Percentiles rank a stretch among this genome's conserved stretches.
phyloP scores from a whole-genome alignment of 1,140 invertebrate species.

The Aricia agestis region DNA sequence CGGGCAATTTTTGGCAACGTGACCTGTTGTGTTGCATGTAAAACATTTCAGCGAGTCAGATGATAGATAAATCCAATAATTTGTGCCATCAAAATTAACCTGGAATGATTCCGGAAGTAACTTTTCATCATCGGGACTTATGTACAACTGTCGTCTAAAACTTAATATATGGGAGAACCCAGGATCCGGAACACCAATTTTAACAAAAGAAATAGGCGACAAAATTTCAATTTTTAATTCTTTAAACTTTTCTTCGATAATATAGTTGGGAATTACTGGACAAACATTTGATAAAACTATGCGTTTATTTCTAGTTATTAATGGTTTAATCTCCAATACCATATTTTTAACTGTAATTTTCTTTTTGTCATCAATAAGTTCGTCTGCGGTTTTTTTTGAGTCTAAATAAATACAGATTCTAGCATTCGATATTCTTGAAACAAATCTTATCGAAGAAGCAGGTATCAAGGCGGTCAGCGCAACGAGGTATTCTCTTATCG shows the following conservation, averaged over 20 bases:
- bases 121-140: constrained; percentile 12
- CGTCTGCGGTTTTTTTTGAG: constrained; percentile 27
- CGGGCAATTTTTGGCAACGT: constrained; percentile 26
- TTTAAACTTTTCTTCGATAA: constrained; percentile 30
- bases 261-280: constrained; percentile 17
- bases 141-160: not conserved
- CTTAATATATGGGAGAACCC: constrained; percentile 25
- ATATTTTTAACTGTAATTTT: constrained; percentile 19
- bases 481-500: constrained; percentile 22
- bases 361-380: constrained; percentile 23
- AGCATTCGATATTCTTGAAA: constrained; percentile 26
- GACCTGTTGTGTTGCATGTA: constrained; percentile 18
- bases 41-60: constrained; percentile 14
- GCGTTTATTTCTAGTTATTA: constrained; percentile 32
- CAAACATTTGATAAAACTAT: constrained; percentile 28
- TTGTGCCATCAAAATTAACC: constrained; percentile 11
- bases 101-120: constrained; percentile 11
- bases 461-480: constrained; percentile 21
- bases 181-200: constrained; percentile 25
- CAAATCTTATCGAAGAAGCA: constrained; percentile 24
- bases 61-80: constrained; percentile 1
- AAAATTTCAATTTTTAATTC: constrained; percentile 27
- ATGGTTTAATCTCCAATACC: constrained; percentile 22
- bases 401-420: constrained; percentile 24
- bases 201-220: constrained; percentile 29